Percentiles rank a stretch among this genome's conserved stretches.
Conservation (phyloP, 1,140 invertebrate genomes). For the Apis florea region DNA sequence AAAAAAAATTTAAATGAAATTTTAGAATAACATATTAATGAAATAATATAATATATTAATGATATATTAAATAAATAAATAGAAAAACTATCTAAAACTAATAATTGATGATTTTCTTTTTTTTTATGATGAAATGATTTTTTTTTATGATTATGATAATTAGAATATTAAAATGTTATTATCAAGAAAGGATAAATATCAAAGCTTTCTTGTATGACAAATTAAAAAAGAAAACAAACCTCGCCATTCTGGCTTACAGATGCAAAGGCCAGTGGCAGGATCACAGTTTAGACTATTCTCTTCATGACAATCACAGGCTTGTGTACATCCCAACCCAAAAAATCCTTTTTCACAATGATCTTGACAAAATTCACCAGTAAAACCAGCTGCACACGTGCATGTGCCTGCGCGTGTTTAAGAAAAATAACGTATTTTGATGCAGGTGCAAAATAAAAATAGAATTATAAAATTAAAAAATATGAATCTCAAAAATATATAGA, state of each 20-base stretch:
- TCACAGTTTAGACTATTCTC: slow-evolving; percentile 89
- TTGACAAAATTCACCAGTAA: slow-evolving; percentile 89
- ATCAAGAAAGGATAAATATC: neutral
- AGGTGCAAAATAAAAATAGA: slow-evolving; percentile 35
- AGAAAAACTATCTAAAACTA: neutral
- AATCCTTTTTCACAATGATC: slow-evolving; percentile 84
- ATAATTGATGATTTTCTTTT: neutral
- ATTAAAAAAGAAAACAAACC: slow-evolving; percentile 80
- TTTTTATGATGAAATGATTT: neutral
- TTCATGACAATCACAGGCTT: slow-evolving; percentile 87
- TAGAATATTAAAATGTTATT: neutral
- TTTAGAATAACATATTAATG: neutral
- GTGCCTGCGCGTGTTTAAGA: slow-evolving; percentile 81
- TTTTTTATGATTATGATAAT: no score
- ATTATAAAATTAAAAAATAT: neutral
- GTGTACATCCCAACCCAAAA: slow-evolving; percentile 87
- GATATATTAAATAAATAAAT: neutral
- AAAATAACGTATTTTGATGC: slow-evolving; percentile 51
- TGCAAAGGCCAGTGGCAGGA: slow-evolving; percentile 89
- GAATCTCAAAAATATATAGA: neutral
- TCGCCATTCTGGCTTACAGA: slow-evolving; percentile 90
- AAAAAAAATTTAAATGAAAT: neutral
- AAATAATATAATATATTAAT: neutral
- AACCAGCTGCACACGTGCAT: slow-evolving; percentile 94
- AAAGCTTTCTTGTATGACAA: slow-evolving; percentile 20